These are phyloP conservation scores for Aspidapion aeneum DNA, from an alignment of 2,888 invertebrate species.

Conservation along the genomic window DNA sequence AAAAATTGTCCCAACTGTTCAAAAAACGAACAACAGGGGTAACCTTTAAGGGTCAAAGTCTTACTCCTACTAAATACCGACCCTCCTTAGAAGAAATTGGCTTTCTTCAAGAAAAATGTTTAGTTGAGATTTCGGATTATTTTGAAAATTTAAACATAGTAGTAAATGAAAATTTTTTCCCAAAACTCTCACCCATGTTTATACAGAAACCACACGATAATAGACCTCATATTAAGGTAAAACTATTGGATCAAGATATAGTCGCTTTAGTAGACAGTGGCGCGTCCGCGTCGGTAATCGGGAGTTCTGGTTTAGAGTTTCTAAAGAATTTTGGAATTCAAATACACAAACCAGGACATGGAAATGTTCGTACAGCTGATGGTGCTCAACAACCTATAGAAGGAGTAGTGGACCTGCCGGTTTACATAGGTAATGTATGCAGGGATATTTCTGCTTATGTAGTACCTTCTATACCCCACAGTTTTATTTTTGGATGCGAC, in stretches of 20 bases:
- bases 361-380: slow-evolving; percentile 18
- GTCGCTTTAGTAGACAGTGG: not conserved
- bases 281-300: slow-evolving; percentile 14
- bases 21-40: not conserved
- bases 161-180: too few species aligned
- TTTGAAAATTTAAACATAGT: too few species aligned
- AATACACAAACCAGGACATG: too few species aligned
- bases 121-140: too few species aligned
- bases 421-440: slow-evolving; percentile 11
- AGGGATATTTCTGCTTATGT: slow-evolving; percentile 5
- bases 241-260: not conserved
- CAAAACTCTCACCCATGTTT: slow-evolving; percentile 2
- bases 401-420: slow-evolving; percentile 14
- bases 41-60: not conserved
- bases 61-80: too few species aligned
- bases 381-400: slow-evolving; percentile 11
- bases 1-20: not conserved
- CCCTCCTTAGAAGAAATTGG: too few species aligned
- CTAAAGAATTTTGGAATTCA: slow-evolving; percentile 7
- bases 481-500: not conserved
- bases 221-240: not conserved
- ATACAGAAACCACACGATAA: not conserved
- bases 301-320: slow-evolving; percentile 6
- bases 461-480: not conserved
- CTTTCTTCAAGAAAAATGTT: too few species aligned